Percentiles rank a stretch among this genome's conserved stretches.
Evolutionary conservation across 2,797 vertebrate species (phyloP).

Genomic region (Parauchenoglanis ngamensis): DNA sequence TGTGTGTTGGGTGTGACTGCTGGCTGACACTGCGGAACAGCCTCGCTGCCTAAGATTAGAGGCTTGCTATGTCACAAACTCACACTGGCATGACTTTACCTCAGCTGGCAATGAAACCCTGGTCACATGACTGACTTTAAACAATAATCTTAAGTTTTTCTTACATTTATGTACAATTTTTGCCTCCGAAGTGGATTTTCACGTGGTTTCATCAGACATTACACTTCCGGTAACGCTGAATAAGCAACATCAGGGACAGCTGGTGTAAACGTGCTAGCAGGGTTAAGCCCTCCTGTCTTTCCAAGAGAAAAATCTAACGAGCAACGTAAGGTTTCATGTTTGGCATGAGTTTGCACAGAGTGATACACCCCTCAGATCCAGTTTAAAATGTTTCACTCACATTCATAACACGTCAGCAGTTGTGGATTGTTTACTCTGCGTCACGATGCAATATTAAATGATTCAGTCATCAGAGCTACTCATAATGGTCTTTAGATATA

Average conservation of each 20-base stretch:
- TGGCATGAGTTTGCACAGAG: no score
- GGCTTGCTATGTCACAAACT: neutral
- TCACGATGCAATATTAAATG: no score
- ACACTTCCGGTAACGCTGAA: neutral
- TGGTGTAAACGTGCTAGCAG: neutral
- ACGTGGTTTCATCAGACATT: neutral
- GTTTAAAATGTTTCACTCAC: neutral
- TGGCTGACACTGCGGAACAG: slow-evolving; percentile 24
- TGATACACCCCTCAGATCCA: no score
- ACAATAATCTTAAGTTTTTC: no score
- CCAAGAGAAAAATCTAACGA: neutral
- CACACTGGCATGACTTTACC: neutral
- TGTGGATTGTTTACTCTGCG: neutral
- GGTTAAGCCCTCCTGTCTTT: neutral
- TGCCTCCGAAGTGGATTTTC: neutral
- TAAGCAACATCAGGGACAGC: neutral
- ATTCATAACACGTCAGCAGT: neutral
- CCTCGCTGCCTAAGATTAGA: neutral
- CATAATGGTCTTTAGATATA: no score
- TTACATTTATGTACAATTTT: neutral
- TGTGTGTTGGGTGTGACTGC: slow-evolving; percentile 34
- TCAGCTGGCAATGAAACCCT: neutral
- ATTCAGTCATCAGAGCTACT: no score
- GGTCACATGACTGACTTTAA: neutral
- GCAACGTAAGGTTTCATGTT: neutral